phyloP scores from a whole-genome alignment of 2,888 invertebrate genomes.

The Phragmatobia fuliginosa region DNA sequence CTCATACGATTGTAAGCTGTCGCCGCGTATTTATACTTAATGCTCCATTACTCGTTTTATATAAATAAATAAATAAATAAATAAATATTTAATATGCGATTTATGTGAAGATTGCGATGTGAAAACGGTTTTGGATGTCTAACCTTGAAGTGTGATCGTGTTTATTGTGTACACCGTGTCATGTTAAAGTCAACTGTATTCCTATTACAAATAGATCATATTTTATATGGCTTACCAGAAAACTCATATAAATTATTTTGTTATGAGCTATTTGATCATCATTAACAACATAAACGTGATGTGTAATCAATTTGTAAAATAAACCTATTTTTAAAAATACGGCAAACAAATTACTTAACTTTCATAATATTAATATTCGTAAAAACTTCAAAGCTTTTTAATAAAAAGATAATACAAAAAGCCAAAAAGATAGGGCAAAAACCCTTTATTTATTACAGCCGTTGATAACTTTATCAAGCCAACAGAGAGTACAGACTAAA shows the following conservation, averaged over 20 bases:
- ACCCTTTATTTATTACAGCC: neutral
- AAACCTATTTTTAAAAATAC: neutral
- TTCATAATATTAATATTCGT: neutral
- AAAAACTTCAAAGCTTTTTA: neutral
- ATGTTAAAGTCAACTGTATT: conserved; percentile 3
- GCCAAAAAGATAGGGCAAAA: neutral
- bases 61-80: too few species aligned
- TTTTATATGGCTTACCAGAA: neutral
- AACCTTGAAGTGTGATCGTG: conserved; percentile 28
- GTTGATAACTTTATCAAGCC: conserved; percentile 6
- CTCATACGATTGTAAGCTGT: conserved; percentile 32
- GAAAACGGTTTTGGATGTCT: conserved; percentile 43
- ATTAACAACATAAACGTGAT: neutral
- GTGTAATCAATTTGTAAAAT: neutral
- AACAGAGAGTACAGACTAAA: conserved; percentile 1
- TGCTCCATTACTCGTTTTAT: conserved; percentile 52
- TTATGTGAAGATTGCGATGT: conserved; percentile 49
- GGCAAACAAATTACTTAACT: neutral
- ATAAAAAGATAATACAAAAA: neutral
- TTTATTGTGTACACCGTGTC: conserved; percentile 25
- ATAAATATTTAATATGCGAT: too few species aligned
- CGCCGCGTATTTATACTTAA: conserved; percentile 48
- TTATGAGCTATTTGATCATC: neutral
- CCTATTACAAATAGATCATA: neutral
- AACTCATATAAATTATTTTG: neutral